A percentile compares a stretch with the other conserved stretches of the same genome.
These are phyloP conservation scores for Pelochelys cantorii DNA, from an alignment of 2,797 vertebrate species.

Conservation along the genomic window DNA sequence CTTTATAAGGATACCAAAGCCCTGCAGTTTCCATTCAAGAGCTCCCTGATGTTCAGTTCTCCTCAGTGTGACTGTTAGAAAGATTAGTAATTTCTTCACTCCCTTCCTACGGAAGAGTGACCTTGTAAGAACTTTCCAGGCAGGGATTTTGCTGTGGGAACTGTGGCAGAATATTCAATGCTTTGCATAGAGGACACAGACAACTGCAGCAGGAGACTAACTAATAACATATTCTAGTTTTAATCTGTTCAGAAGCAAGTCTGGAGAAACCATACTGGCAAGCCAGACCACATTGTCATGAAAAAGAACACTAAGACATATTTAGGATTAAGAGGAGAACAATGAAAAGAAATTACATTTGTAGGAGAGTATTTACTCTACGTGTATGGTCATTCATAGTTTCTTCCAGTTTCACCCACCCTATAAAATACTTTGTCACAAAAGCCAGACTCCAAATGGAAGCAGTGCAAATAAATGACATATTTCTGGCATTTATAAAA, in stretches of 20 bases:
- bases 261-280: neutral
- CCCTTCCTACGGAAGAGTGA: neutral
- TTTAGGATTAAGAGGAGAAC: neutral
- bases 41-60: neutral
- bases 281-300: conserved; percentile 59
- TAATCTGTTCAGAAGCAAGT: conserved; percentile 23
- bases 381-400: neutral
- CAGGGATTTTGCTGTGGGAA: conserved; percentile 3
- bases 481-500: neutral
- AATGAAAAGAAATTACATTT: neutral
- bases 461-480: neutral
- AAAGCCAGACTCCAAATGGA: neutral
- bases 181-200: neutral
- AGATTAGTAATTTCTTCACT: neutral
- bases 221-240: conserved; percentile 12
- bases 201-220: neutral
- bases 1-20: neutral
- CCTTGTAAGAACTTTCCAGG: neutral
- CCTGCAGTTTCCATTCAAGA: neutral
- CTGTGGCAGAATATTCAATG: neutral
- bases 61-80: neutral
- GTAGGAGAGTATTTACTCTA: neutral
- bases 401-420: neutral
- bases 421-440: neutral
- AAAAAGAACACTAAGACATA: conserved; percentile 45